A percentile compares a stretch with the other conserved stretches of the same genome.
phyloP scores from a whole-genome alignment of 1,140 invertebrate species.

The Formica selysi region DNA sequence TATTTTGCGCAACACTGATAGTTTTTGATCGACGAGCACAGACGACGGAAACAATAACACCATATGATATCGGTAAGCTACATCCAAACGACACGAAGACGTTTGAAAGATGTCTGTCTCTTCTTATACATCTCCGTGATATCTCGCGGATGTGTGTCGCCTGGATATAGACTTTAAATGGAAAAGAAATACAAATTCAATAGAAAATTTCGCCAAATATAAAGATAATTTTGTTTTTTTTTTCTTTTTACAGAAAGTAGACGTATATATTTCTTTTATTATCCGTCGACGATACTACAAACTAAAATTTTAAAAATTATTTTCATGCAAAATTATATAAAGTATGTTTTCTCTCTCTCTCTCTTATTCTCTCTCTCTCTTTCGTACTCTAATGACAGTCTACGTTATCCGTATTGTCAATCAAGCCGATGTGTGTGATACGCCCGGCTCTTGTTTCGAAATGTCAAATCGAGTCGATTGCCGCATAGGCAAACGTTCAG shows the following conservation, averaged over 20 bases:
- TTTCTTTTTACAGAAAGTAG: conserved; percentile 69
- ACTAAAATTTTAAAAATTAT: conserved; percentile 81
- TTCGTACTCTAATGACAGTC: conserved; percentile 64
- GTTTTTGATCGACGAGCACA: conserved; percentile 13
- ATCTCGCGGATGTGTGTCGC: conserved; percentile 15
- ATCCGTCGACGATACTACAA: conserved; percentile 79
- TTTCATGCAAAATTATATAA: conserved; percentile 80
- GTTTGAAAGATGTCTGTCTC: background rate
- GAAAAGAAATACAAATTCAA: conserved; percentile 17
- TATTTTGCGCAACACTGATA: conserved; percentile 1
- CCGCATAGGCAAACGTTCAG: conserved; percentile 3
- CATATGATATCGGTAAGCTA: conserved; percentile 16
- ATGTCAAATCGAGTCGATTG: conserved; percentile 50
- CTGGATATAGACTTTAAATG: conserved; percentile 44
- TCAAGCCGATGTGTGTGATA: conserved; percentile 51
- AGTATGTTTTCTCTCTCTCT: conserved; percentile 72
- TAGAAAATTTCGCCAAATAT: conserved; percentile 23
- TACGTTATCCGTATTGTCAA: conserved; percentile 58
- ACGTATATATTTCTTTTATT: conserved; percentile 79
- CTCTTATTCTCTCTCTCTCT: conserved; percentile 56
- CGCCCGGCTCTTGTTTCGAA: conserved; percentile 47
- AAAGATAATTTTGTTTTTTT: conserved; percentile 7
- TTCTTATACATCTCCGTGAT: background rate
- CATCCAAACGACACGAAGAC: conserved; percentile 39
- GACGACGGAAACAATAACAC: conserved; percentile 41